Evolutionary conservation across 2,797 vertebrate species (phyloP).

Genomic region (Ctenosaura bakeri): DNA sequence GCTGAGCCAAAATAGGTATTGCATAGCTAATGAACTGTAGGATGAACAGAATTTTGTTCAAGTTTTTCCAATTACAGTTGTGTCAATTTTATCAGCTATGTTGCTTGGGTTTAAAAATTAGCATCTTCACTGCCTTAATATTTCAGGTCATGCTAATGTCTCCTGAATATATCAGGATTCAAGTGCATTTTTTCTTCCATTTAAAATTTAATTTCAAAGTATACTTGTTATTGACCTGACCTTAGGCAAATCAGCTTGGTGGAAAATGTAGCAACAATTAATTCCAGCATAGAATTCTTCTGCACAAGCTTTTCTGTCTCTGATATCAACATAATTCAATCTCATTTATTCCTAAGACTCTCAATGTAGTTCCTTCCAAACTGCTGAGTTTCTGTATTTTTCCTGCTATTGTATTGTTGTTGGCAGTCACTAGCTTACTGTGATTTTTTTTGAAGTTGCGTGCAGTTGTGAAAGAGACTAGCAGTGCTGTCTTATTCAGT

Average conservation of each 20-base stretch:
- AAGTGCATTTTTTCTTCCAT: slow-evolving; percentile 62
- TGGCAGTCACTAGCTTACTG: neutral
- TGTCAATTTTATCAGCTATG: slow-evolving; percentile 58
- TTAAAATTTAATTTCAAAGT: slow-evolving; percentile 69
- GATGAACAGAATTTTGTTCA: slow-evolving; percentile 50
- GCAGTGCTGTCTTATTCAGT: neutral
- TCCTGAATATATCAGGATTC: slow-evolving; percentile 50
- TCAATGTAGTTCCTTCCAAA: neutral
- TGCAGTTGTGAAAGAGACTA: neutral
- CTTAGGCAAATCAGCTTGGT: slow-evolving; percentile 56
- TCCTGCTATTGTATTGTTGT: neutral
- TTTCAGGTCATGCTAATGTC: slow-evolving; percentile 58
- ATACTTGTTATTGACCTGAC: slow-evolving; percentile 42
- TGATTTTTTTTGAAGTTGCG: neutral
- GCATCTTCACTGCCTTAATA: slow-evolving; percentile 55
- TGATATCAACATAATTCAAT: neutral
- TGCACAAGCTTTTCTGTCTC: neutral
- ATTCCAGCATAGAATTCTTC: slow-evolving; percentile 1
- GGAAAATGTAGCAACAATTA: slow-evolving; percentile 6
- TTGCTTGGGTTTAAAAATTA: slow-evolving; percentile 60
- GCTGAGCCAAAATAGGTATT: slow-evolving; percentile 63
- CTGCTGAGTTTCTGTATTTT: neutral
- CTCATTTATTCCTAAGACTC: neutral
- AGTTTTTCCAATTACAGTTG: slow-evolving; percentile 57
- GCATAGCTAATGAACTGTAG: slow-evolving; percentile 48